phyloP scores from a whole-genome alignment of 1,140 invertebrate genomes.

The Drosophila mayri region DNA sequence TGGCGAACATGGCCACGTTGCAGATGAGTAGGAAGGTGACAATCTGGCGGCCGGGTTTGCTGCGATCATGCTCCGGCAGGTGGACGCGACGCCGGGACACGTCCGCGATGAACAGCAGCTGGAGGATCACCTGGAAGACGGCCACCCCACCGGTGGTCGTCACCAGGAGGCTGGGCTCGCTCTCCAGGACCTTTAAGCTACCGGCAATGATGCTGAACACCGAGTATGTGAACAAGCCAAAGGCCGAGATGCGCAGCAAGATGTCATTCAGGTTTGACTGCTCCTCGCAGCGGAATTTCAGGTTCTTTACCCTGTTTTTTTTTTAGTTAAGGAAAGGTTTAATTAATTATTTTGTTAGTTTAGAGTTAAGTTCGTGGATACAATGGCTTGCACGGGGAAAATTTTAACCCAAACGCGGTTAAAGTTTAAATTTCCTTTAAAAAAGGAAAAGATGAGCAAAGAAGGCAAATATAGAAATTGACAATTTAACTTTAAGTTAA shows the following conservation, averaged over 20 bases:
- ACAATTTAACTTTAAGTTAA: neutral
- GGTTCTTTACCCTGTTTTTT: conserved; percentile 89
- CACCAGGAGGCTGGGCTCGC: conserved; percentile 94
- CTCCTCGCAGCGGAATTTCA: conserved; percentile 95
- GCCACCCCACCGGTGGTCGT: conserved; percentile 95
- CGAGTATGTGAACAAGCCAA: conserved; percentile 96
- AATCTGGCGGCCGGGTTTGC: conserved; percentile 97
- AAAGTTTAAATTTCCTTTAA: neutral
- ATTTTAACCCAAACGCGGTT: neutral
- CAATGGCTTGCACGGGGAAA: neutral
- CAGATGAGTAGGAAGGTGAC: conserved; percentile 98
- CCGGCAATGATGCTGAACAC: conserved; percentile 97
- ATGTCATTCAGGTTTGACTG: conserved; percentile 96
- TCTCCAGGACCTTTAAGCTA: conserved; percentile 91
- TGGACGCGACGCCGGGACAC: conserved; percentile 95
- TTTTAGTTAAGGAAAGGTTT: neutral
- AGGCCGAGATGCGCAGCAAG: conserved; percentile 94
- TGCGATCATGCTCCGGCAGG: conserved; percentile 94
- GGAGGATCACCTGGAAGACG: conserved; percentile 93
- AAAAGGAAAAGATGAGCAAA: neutral
- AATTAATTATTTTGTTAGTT: neutral
- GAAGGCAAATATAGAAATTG: too few species aligned
- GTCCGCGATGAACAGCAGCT: conserved; percentile 97
- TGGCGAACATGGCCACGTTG: conserved; percentile 97
- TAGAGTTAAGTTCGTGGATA: too few species aligned